Evolutionary conservation across 64 coral and sea anemone genomes (phyloP).

Genomic region (Montipora foliosa): DNA sequence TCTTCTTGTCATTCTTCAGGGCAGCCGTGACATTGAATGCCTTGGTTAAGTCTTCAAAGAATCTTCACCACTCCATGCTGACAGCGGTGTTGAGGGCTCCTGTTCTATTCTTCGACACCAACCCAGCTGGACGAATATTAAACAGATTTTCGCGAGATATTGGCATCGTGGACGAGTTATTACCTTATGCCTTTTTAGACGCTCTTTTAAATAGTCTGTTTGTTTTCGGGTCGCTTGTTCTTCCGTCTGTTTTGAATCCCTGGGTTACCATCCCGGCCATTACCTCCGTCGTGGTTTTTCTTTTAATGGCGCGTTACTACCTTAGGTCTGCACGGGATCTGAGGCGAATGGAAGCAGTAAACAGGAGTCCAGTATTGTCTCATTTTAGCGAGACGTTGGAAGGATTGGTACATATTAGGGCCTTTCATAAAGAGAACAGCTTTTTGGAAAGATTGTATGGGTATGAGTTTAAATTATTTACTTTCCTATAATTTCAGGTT

Average conservation of each 20-base stretch:
- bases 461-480: neutral
- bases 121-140: too few relatives aligned
- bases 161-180: constrained; percentile 22
- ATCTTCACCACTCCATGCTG: constrained; percentile 48
- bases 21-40: constrained; percentile 10
- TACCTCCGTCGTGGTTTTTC: constrained; percentile 20
- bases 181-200: constrained; percentile 47
- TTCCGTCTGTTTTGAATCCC: neutral
- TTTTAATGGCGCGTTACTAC: constrained; percentile 45
- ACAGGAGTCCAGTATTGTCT: too few relatives aligned
- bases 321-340: constrained; percentile 71
- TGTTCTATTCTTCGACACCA: neutral
- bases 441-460: constrained; percentile 63
- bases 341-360: neutral
- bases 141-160: too few relatives aligned
- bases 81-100: constrained; percentile 37
- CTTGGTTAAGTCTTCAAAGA: constrained; percentile 13
- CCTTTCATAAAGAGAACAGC: constrained; percentile 16
- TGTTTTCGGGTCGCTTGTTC: constrained; percentile 32
- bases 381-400: too few relatives aligned
- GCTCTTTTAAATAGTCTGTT: constrained; percentile 40
- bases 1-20: constrained; percentile 42
- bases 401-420: too few relatives aligned
- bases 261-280: too few relatives aligned
- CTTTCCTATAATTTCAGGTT: too few relatives aligned